A percentile compares a stretch with the other conserved stretches of the same genome.
Evolutionary conservation across 2,113 vertebrate genomes (phyloP).

Genomic region (human (Homo sapiens)): GRCh38 chr2:178001501-178002000

Average conservation of each 20-base stretch:
- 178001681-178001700: not conserved
- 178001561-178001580: not conserved
- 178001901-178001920: too few species aligned
- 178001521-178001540: not conserved
- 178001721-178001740: not conserved
- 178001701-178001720: not conserved
- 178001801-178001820: not conserved
- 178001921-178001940: too few species aligned
- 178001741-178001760: not conserved
- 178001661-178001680: not conserved
- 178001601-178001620: not conserved
- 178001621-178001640: slow-evolving; percentile 28
- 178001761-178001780: not conserved
- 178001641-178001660: not conserved
- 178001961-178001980: too few species aligned
- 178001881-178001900: not conserved
- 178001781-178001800: not conserved
- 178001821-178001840: not conserved
- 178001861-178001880: not conserved
- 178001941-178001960: too few species aligned
- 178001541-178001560: not conserved
- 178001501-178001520: not conserved
- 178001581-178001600: not conserved
- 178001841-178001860: slow-evolving; percentile 22
- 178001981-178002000: too few species aligned